phyloP scores from a whole-genome alignment of 2,797 vertebrate species.

The Thalassophryne amazonica region DNA sequence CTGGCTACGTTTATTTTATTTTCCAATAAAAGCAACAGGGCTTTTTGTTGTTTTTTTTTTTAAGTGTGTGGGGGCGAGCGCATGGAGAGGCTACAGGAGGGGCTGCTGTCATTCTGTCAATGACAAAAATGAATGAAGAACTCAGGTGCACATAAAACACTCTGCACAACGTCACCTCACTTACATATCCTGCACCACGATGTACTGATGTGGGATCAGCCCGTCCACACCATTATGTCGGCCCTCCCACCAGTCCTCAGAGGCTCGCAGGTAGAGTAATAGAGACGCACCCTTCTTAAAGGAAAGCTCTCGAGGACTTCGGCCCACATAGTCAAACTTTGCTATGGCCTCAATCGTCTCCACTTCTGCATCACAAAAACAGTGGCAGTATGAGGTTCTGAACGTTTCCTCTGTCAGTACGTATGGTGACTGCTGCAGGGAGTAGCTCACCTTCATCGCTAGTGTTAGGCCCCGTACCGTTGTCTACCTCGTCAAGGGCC shows the following conservation, averaged over 20 bases:
- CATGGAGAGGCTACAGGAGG: too few relatives aligned
- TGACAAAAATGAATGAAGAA: too few relatives aligned
- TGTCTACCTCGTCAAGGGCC: conserved; percentile 90
- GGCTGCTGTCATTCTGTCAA: too few relatives aligned
- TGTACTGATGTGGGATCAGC: conserved; percentile 98
- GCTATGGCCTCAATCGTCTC: conserved; percentile 99
- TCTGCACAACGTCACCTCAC: conserved; percentile 56
- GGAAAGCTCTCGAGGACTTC: conserved; percentile 91
- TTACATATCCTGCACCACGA: conserved; percentile 98
- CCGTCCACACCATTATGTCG: conserved; percentile 96
- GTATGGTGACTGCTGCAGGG: neutral
- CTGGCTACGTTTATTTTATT: too few relatives aligned
- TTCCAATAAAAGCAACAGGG: too few relatives aligned
- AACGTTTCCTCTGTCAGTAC: neutral
- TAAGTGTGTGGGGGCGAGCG: too few relatives aligned
- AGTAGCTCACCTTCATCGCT: conserved; percentile 88
- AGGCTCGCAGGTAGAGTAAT: conserved; percentile 92
- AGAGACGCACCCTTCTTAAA: conserved; percentile 98
- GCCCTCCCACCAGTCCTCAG: conserved; percentile 98
- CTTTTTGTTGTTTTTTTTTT: too few relatives aligned
- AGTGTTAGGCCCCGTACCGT: conserved; percentile 91
- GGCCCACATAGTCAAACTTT: conserved; percentile 94
- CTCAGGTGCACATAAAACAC: too few relatives aligned
- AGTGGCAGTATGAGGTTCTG: neutral
- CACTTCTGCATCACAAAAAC: conserved; percentile 79